Evolutionary conservation across 2,113 vertebrate species (phyloP).

Genomic region (Ptychochromis oligacanthus): DNA sequence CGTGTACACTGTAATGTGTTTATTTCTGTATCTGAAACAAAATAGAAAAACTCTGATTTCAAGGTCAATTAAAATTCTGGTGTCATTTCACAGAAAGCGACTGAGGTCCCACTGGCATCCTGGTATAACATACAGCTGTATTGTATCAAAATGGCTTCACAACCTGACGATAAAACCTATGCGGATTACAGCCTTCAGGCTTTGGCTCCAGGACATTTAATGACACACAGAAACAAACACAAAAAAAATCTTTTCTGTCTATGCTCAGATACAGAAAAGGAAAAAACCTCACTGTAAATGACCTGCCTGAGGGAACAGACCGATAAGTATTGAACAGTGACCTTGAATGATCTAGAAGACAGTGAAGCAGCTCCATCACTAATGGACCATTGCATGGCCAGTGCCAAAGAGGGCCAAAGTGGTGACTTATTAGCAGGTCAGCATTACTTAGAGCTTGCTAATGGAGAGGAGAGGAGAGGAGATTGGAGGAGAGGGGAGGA

Average conservation of each 20-base stretch:
- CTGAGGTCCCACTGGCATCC: conserved; percentile 27
- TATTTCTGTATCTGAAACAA: not conserved
- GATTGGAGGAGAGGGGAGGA: not conserved
- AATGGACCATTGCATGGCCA: conserved; percentile 16
- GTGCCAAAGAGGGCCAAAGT: conserved; percentile 35
- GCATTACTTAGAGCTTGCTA: conserved; percentile 17
- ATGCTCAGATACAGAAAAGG: not conserved
- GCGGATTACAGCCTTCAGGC: conserved; percentile 27
- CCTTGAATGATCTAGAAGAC: conserved; percentile 40
- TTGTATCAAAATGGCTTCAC: conserved; percentile 28
- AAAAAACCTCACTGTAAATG: not conserved
- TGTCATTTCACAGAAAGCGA: conserved; percentile 55
- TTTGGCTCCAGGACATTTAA: conserved; percentile 29
- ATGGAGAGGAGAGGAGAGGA: not conserved
- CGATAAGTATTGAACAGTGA: conserved; percentile 30
- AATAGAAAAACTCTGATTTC: conserved; percentile 50
- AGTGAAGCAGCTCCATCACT: conserved; percentile 23
- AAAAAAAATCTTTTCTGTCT: not conserved
- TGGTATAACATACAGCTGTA: conserved; percentile 38
- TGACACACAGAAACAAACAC: not conserved
- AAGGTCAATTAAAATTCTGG: conserved; percentile 61
- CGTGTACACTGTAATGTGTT: not conserved
- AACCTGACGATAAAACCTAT: conserved; percentile 44
- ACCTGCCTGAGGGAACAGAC: conserved; percentile 26
- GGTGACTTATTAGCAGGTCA: conserved; percentile 39